phyloP scores from a whole-genome alignment of 1,140 invertebrate species.

The Nylanderia fulva region DNA sequence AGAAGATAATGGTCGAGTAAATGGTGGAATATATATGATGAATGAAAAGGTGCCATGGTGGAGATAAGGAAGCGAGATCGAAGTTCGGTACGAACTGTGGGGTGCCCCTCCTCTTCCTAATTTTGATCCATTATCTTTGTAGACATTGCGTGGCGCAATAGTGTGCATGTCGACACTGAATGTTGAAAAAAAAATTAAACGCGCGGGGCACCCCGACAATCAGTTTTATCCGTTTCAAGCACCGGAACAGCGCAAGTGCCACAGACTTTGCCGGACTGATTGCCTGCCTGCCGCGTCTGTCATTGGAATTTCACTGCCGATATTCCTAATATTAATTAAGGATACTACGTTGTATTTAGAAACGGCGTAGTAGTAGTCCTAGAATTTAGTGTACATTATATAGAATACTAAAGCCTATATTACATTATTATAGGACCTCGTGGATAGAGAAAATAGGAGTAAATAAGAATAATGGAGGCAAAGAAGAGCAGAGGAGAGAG shows the following conservation, averaged over 20 bases:
- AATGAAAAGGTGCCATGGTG: constrained; percentile 80
- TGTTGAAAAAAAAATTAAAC: constrained; percentile 78
- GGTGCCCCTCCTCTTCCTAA: constrained; percentile 80
- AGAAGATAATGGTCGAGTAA: constrained; percentile 65
- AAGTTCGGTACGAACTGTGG: constrained; percentile 79
- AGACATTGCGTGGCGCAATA: constrained; percentile 70
- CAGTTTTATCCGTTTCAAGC: constrained; percentile 77
- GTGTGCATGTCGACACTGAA: constrained; percentile 73
- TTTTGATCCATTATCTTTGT: constrained; percentile 78
- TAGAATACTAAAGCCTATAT: constrained; percentile 79
- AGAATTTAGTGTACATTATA: constrained; percentile 79
- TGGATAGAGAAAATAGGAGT: constrained; percentile 70
- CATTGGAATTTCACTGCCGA: constrained; percentile 87
- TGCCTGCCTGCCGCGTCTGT: constrained; percentile 82
- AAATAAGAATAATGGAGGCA: constrained; percentile 70
- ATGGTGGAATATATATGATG: constrained; percentile 72
- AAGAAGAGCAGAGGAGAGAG: constrained; percentile 44
- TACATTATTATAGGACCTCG: constrained; percentile 77
- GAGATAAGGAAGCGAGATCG: constrained; percentile 71
- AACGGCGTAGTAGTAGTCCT: constrained; percentile 75
- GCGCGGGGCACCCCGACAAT: constrained; percentile 81
- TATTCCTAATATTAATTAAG: constrained; percentile 86
- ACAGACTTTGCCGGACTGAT: constrained; percentile 79
- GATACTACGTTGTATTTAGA: constrained; percentile 74
- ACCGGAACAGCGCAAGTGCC: constrained; percentile 79